A percentile compares a stretch with the other conserved stretches of the same genome.
Evolutionary conservation across 2,888 invertebrate species (phyloP).

Genomic region (Phaedon cochleariae): DNA sequence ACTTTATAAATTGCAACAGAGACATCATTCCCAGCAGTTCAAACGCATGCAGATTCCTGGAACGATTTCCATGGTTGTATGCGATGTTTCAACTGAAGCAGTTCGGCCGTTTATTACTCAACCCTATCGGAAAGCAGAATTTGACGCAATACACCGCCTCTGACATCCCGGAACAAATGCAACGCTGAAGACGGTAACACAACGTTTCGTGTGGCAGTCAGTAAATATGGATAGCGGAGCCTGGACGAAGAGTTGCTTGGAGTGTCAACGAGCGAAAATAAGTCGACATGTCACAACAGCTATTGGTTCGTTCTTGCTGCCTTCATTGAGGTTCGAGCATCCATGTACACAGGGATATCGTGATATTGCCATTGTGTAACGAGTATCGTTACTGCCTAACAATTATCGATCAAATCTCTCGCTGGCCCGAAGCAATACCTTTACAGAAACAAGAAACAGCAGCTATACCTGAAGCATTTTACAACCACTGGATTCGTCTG

Average conservation of each 20-base stretch:
- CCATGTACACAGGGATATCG: not conserved
- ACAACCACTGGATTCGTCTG: conserved; percentile 34
- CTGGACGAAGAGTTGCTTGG: not conserved
- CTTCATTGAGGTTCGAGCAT: not conserved
- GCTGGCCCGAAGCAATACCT: conserved; percentile 2
- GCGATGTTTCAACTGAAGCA: not conserved
- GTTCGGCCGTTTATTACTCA: not conserved
- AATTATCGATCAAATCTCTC: not conserved
- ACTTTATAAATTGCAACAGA: not conserved
- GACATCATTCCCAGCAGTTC: not conserved
- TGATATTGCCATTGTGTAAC: not conserved
- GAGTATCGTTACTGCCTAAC: not conserved
- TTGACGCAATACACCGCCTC: not conserved
- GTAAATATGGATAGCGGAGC: not conserved
- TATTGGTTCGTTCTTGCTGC: not conserved
- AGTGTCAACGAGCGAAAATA: not conserved
- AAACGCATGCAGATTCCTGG: not conserved
- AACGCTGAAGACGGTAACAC: not conserved
- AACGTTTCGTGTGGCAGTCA: not conserved
- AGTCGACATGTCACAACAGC: not conserved
- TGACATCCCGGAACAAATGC: not conserved
- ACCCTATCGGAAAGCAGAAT: not conserved
- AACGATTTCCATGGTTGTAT: not conserved
- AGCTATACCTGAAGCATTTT: conserved; percentile 9
- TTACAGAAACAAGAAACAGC: not conserved